Evolutionary conservation across 2,113 vertebrate genomes (phyloP), one percentile per base, ranked within the genome.

Genomic region (Anas platyrhynchos): DNA sequence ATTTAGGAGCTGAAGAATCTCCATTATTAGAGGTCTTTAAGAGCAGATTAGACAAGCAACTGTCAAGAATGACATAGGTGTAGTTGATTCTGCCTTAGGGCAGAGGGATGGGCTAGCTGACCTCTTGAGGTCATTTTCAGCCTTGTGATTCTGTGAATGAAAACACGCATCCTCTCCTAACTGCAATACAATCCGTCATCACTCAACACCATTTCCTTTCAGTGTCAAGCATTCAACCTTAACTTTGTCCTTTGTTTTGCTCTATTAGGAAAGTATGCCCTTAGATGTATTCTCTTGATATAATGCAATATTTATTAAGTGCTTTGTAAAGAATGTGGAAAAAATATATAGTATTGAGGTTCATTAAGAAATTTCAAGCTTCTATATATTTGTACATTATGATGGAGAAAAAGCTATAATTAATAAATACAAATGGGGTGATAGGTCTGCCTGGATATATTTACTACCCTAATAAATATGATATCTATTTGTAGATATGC

Each of bases 181-280:
- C 67, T 61, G 44, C 36, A 74, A 38, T 2, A 52, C 44, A 85
- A 95, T 89, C 82, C 1, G 0, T 77, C 87, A 80, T 74, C 78
- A 74, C 79, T 77, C 91, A 89, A 62, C 85, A 88, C 20, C 8
- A 14, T 94, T 89, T 92, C 75, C 68, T 91, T 83, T 78, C 82
- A 27, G 29, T 55, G 52, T 22, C 50, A 74, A 4, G 26, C 31
- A 50, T 85, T 89, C 82, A 83, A 77, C n/a, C 50, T 59, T 67
- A 80, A 41, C 27, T 63, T 59, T 59, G 18, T 59, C 71, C 50
- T 91, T 76, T 83, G 63, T 85, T 94, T 93, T 93, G 11, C 36
- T 87, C 41, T 89, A 3, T 63, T 87, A 77, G 58, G 44, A 91
- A 89, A 73, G 10, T 62, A 69, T 13, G 3, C 9, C 27, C 36